These are phyloP conservation scores for Enteromius anoplus DNA, from an alignment of 2,797 vertebrate species.

Conservation along the genomic window DNA sequence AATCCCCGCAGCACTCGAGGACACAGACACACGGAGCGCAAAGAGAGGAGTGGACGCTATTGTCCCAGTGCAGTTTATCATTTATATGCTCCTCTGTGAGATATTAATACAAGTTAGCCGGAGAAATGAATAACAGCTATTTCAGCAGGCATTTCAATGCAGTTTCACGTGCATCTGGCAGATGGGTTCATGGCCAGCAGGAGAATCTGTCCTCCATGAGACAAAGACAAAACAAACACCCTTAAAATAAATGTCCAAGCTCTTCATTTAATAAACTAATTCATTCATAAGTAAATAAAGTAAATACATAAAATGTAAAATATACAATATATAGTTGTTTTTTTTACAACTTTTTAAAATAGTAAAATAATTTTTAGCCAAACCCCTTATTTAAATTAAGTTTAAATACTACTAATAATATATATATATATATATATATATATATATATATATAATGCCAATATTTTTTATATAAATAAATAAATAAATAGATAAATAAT, in stretches of 20 bases:
- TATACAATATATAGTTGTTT: not conserved
- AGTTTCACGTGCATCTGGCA: slow-evolving; percentile 13
- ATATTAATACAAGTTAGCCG: slow-evolving; percentile 38
- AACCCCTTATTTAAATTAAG: too few relatives aligned
- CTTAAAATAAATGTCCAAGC: not conserved
- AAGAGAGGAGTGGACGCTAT: not conserved
- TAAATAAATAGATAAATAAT: too few relatives aligned
- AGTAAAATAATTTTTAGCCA: not conserved
- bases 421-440: not conserved
- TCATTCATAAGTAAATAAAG: not conserved
- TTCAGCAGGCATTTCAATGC: slow-evolving; percentile 5
- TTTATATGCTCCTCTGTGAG: slow-evolving; percentile 11
- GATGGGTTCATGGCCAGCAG: slow-evolving; percentile 8
- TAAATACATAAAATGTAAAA: not conserved
- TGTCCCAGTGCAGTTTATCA: slow-evolving; percentile 22
- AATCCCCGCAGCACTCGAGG: slow-evolving; percentile 47
- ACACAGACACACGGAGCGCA: not conserved
- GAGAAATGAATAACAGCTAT: slow-evolving; percentile 18
- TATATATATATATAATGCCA: not conserved
- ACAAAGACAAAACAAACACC: not conserved
- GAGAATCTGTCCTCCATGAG: not conserved
- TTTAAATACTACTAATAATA: not conserved
- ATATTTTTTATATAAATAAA: too few relatives aligned
- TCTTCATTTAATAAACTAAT: not conserved
- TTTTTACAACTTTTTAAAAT: not conserved